Base-by-base conservation (phyloP, 2,888 invertebrate species). In the Amiota minor region DNA sequence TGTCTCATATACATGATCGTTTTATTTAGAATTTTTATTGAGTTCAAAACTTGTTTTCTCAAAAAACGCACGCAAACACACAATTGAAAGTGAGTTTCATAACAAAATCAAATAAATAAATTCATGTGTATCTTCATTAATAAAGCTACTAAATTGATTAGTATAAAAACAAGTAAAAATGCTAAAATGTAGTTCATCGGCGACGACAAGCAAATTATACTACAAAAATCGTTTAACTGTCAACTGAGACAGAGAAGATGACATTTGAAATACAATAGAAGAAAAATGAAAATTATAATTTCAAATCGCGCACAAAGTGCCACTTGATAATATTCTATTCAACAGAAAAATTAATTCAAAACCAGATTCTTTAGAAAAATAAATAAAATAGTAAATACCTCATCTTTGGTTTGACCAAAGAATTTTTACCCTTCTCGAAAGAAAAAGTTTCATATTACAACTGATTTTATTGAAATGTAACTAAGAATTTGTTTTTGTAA, bases 231-330 rank as follows among this genome's bases (percentile, higher is more conserved):
- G 61, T 59, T 67, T 53, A 67, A 23, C 67, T 46, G 18, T 65
- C 65, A 62, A 62, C 11, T 18, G 14, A 20, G 35, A 47, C 56
- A 56, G 53, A 20, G 72, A 72, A 75, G 71, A 76, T 72, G 69
- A 72, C 72, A 16, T 74, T 74, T 72, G 14, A 73, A 72, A 72
- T 76, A 75, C 71, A 72, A 73, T 65, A 61, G 72, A 65, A 49
- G 16, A 70, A 62, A 67, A 67, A 70, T 50, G 10, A 69, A 85
- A 82, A 85, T 85, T 84, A 83, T 85, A 85, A 85, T 85, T 83
- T 83, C 79, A 83, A 83, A 83, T 85, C 75, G 72, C 76, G 70
- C 73, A 9, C 20, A 79, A 85, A 83, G 86, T 85, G 83, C 80
- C 83, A 82, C 83, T 85, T 74, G 83, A 81, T 78, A 78, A 79